Conservation (phyloP, 2,888 invertebrate genomes). For the Formica aserva region DNA sequence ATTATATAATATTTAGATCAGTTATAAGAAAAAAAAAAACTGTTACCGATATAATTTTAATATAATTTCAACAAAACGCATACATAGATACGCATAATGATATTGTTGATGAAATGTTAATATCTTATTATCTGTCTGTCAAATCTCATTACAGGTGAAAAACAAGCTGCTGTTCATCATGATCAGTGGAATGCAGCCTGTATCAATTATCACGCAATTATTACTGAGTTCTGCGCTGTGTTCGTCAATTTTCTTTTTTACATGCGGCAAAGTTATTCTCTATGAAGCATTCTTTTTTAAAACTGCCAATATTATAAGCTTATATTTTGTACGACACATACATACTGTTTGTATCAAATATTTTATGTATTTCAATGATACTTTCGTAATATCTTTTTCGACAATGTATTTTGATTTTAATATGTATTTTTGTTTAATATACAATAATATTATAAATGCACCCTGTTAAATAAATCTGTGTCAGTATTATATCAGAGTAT, state of each 20-base stretch:
- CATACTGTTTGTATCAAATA: neutral
- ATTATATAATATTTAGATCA: neutral
- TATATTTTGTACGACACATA: neutral
- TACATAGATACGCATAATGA: neutral
- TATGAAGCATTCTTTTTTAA: neutral
- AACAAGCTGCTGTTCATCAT: conserved; percentile 89
- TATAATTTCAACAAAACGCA: neutral
- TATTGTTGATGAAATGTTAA: neutral
- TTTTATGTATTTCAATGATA: neutral
- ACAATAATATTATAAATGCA: conserved; percentile 6
- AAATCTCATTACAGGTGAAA: conserved; percentile 86
- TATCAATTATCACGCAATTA: conserved; percentile 51
- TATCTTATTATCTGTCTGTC: neutral
- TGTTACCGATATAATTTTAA: neutral
- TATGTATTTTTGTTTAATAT: conserved; percentile 14
- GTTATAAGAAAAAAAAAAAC: neutral
- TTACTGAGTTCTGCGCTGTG: conserved; percentile 40
- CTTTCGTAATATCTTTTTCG: conserved; percentile 7
- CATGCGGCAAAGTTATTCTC: conserved; percentile 29
- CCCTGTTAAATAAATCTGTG: conserved; percentile 10
- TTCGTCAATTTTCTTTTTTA: conserved; percentile 50
- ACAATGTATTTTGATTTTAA: neutral
- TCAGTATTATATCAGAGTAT: conserved; percentile 42
- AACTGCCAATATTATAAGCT: neutral
- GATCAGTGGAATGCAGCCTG: conserved; percentile 88